phyloP scores from a whole-genome alignment of 2,797 vertebrate species.

The Thunnus albacares region DNA sequence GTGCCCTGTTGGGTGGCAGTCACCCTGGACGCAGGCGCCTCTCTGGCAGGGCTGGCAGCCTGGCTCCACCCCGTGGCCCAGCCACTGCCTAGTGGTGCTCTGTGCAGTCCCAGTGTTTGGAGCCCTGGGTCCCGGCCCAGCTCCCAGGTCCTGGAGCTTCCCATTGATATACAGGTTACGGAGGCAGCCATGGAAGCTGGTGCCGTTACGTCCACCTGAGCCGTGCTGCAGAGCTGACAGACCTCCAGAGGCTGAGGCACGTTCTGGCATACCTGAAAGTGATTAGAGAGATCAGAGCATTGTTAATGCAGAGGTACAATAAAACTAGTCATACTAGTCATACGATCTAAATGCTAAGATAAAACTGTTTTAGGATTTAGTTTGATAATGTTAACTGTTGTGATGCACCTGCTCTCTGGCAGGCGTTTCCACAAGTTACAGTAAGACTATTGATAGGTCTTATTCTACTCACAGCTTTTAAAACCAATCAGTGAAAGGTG shows the following conservation, averaged over 20 bases:
- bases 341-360: not conserved
- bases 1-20: slow-evolving; percentile 91
- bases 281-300: slow-evolving; percentile 8
- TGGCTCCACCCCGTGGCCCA: slow-evolving; percentile 93
- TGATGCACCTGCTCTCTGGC: not conserved
- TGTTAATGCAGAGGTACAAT: not conserved
- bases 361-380: not conserved
- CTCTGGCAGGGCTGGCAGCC: slow-evolving; percentile 97
- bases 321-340: not conserved
- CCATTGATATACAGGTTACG: slow-evolving; percentile 96
- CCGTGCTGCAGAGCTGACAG: slow-evolving; percentile 91
- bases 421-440: too few relatives aligned
- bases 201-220: slow-evolving; percentile 90
- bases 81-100: slow-evolving; percentile 88
- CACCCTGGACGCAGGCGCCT: slow-evolving; percentile 92
- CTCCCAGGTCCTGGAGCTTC: slow-evolving; percentile 94
- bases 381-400: not conserved
- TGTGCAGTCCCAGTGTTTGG: slow-evolving; percentile 85
- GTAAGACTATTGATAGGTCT: not conserved
- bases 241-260: slow-evolving; percentile 81
- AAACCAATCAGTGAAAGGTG: not conserved
- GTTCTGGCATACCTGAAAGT: slow-evolving; percentile 93
- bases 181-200: slow-evolving; percentile 96
- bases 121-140: slow-evolving; percentile 86
- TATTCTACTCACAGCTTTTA: not conserved